Conservation (phyloP, 1,140 invertebrate species). For the Mizuhopecten yessoensis region DNA sequence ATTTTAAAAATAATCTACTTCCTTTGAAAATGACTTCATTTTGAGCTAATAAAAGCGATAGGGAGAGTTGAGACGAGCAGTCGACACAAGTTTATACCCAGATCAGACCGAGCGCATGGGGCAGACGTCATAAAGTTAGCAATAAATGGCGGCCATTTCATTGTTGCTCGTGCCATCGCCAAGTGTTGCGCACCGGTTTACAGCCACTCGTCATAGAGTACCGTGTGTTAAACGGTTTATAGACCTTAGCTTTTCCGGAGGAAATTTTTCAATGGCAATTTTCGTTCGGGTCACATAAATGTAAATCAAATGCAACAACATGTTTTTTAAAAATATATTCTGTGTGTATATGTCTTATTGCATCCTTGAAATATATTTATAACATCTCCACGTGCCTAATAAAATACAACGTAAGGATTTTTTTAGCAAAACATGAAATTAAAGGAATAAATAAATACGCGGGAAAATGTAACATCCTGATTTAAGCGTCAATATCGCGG, state of each 20-base stretch:
- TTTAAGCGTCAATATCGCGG: neutral
- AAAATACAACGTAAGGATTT: neutral
- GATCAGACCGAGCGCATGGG: neutral
- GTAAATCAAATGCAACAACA: neutral
- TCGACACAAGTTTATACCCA: neutral
- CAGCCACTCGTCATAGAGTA: neutral
- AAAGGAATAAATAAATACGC: neutral
- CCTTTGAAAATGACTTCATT: conserved; percentile 39
- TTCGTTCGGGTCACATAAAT: neutral
- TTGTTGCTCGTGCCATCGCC: neutral
- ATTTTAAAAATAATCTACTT: conserved; percentile 36
- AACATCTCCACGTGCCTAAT: neutral
- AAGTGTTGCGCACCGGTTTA: neutral
- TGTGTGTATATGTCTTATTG: neutral
- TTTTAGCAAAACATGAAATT: neutral
- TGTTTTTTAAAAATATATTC: neutral
- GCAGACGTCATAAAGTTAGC: conserved; percentile 15
- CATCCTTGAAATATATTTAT: neutral
- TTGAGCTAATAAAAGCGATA: conserved; percentile 33
- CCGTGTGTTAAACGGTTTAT: conserved; percentile 4
- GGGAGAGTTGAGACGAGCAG: conserved; percentile 21
- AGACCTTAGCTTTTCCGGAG: neutral
- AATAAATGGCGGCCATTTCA: neutral
- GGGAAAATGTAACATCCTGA: neutral
- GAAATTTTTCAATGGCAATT: neutral